These are phyloP conservation scores for Acrocephalus scirpaceus DNA, from an alignment of 2,797 vertebrate genomes.

Conservation along the genomic window DNA sequence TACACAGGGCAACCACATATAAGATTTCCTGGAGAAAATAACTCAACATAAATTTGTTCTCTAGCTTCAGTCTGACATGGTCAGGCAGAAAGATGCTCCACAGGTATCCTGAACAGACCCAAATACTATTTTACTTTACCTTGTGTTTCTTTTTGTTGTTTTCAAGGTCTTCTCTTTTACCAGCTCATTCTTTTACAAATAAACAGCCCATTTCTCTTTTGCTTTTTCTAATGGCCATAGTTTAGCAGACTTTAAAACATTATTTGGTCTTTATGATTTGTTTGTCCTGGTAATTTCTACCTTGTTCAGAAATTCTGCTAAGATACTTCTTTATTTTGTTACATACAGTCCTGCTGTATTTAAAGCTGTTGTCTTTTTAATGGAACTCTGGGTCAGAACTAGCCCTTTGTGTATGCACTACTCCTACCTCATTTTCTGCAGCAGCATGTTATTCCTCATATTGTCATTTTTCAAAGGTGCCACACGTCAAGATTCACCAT, in stretches of 20 bases:
- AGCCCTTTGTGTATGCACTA: background rate
- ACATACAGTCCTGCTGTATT: background rate
- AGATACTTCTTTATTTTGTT: background rate
- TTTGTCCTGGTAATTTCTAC: background rate
- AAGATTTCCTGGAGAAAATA: background rate
- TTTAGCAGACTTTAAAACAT: background rate
- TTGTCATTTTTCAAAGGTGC: background rate
- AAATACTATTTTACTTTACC: background rate
- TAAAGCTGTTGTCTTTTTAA: background rate
- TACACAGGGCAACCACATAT: background rate
- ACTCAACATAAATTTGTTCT: background rate
- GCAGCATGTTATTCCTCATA: background rate
- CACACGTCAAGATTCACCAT: background rate
- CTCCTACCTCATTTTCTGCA: background rate
- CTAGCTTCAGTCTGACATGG: background rate
- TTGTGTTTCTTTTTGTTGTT: background rate
- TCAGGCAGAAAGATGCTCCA: background rate
- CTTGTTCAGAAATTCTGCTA: background rate
- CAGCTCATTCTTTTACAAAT: background rate
- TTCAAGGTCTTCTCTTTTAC: background rate
- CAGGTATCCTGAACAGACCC: background rate
- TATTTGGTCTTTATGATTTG: background rate
- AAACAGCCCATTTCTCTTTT: background rate
- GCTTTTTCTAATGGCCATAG: fast-evolving
- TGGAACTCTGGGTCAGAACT: background rate